Conservation (phyloP, 2,888 invertebrate genomes). For the Drosophila atripex region DNA sequence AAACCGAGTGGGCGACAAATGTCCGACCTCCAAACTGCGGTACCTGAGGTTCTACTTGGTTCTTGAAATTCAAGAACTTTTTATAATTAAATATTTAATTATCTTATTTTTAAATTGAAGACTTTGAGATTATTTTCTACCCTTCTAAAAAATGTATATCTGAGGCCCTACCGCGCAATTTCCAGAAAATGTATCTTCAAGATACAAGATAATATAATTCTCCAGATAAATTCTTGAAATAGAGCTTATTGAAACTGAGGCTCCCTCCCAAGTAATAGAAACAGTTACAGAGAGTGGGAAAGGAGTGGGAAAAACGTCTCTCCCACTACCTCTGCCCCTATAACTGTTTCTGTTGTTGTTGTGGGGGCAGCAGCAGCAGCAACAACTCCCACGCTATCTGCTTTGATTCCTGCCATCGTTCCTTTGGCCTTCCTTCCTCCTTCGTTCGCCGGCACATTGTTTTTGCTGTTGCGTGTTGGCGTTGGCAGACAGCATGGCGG, state of each 20-base stretch:
- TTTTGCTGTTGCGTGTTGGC: conserved; percentile 76
- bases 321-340: conserved; percentile 5
- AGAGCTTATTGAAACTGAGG: too few species aligned
- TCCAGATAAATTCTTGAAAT: background rate
- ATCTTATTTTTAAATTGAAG: too few species aligned
- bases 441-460: conserved; percentile 49
- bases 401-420: conserved; percentile 22
- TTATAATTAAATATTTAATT: too few species aligned
- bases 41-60: conserved; percentile 1
- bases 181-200: background rate
- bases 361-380: conserved; percentile 5
- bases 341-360: conserved; percentile 24
- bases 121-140: background rate
- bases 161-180: background rate
- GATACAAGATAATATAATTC: background rate
- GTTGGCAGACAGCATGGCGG: conserved; percentile 76
- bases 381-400: conserved; percentile 27
- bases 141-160: background rate
- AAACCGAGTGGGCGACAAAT: conserved; percentile 28
- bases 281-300: conserved; percentile 14
- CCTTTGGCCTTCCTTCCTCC: conserved; percentile 51
- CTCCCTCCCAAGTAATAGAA: background rate
- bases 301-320: conserved; percentile 5
- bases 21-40: conserved; percentile 25
- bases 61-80: background rate